These are phyloP conservation scores for Toxonevra muliebris DNA, from an alignment of 2,888 invertebrate species.

Conservation along the genomic window DNA sequence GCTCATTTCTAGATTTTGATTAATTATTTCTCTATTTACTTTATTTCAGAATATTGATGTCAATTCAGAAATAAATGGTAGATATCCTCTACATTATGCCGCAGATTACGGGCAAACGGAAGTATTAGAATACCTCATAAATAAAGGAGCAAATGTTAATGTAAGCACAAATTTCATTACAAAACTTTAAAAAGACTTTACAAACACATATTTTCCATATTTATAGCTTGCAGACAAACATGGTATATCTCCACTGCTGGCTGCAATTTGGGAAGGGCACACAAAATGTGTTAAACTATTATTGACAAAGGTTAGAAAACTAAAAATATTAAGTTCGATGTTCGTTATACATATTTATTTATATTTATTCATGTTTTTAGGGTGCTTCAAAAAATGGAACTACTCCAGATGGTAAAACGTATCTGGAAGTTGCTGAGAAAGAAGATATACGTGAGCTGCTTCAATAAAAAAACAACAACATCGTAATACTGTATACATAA, in stretches of 20 bases:
- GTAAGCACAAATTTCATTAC: slow-evolving; percentile 69
- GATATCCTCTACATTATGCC: slow-evolving; percentile 91
- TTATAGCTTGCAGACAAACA: slow-evolving; percentile 92
- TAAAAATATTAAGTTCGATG: background rate
- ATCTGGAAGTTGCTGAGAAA: slow-evolving; percentile 89
- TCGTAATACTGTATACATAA: no score
- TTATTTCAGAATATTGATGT: slow-evolving; percentile 78
- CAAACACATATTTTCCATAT: slow-evolving; percentile 40
- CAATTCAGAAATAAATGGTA: slow-evolving; percentile 86
- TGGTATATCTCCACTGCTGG: slow-evolving; percentile 91
- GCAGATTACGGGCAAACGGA: slow-evolving; percentile 95
- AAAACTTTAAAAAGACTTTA: slow-evolving; percentile 10
- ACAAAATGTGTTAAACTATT: slow-evolving; percentile 89
- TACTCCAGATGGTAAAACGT: slow-evolving; percentile 88
- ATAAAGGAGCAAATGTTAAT: slow-evolving; percentile 92
- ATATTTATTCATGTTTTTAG: slow-evolving; percentile 61
- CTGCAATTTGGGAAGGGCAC: slow-evolving; percentile 98
- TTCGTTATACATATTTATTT: background rate
- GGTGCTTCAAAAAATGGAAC: slow-evolving; percentile 84
- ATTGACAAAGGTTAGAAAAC: slow-evolving; percentile 78
- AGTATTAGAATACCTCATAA: slow-evolving; percentile 86
- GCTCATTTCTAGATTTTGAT: no score
- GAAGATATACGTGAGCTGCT: slow-evolving; percentile 87
- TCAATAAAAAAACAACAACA: slow-evolving; percentile 32
- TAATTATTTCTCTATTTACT: slow-evolving; percentile 4